Conservation (phyloP, 2,113 vertebrate species). For the Zapus hudsonius region DNA sequence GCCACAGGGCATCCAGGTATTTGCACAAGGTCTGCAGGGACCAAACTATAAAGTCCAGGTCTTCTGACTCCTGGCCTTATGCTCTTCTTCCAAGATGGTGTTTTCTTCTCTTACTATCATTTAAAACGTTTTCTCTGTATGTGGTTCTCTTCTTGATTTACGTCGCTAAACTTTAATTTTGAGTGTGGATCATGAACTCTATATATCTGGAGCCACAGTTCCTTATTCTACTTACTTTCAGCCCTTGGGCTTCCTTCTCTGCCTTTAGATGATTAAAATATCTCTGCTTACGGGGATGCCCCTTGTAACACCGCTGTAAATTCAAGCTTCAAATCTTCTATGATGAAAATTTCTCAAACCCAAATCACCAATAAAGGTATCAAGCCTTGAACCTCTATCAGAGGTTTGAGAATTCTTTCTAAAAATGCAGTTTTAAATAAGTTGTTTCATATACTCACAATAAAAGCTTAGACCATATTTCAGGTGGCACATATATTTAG, state of each 20-base stretch:
- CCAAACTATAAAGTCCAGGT: neutral
- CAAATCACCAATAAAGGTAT: neutral
- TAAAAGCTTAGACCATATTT: constrained; percentile 6
- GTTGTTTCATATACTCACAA: neutral
- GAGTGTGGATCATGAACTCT: neutral
- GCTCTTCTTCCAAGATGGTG: neutral
- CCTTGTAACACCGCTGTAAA: neutral
- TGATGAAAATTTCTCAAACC: constrained; percentile 32
- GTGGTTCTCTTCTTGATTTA: constrained; percentile 14
- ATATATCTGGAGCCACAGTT: neutral
- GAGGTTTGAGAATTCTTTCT: constrained; percentile 14
- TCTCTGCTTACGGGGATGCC: neutral
- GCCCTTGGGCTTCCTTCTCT: neutral
- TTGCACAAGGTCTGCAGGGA: neutral
- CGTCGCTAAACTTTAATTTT: constrained; percentile 28
- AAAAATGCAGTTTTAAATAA: neutral
- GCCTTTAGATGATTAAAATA: constrained; percentile 37
- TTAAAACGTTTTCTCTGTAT: constrained; percentile 6
- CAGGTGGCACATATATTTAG: neutral
- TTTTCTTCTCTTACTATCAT: constrained; percentile 22
- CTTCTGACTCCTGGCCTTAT: neutral
- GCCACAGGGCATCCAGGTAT: neutral
- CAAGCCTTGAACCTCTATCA: neutral
- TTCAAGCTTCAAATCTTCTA: neutral
- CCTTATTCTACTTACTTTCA: neutral